Base-by-base conservation (phyloP, 2,888 invertebrate genomes). In the Crematogaster levior region DNA sequence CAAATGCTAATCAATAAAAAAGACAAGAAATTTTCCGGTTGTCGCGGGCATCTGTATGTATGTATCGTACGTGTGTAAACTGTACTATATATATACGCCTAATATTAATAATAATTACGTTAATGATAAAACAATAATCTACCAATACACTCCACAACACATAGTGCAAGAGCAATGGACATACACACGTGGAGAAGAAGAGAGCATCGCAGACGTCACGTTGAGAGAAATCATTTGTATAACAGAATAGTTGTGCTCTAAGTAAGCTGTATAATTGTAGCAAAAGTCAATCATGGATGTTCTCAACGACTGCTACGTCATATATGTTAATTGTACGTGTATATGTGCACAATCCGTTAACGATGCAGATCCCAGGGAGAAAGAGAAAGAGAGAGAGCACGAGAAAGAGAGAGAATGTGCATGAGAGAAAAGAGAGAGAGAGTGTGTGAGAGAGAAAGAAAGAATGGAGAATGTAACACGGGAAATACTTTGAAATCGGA, bases 41-140 rank as follows among this genome's bases (percentile, higher is more conserved):
- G 70, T 61, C 82, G 82, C 79, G 84, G 82, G 74, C 70, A 48
- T 89, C 91, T 93, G 93, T 93, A 93, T 92, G 93, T 93, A 92
- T 93, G 93, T 93, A 93, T 87, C 92, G 93, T 93, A 93, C 82
- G 92, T 93, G 92, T 92, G 92, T 92, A 93, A 86, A 92, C 91
- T 91, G 91, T 80, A 92, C 90, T 90, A 91, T 91, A 91, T 90
- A 85, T 92, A 80, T 91, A 93, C 89, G 92, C 93, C 92, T 93
- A 93, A 93, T 89, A 89, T 91, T 92, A 92, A 90, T 89, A 89
- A 89, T 89, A 90, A 91, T 86, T 90, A 89, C 87, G 85, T 88
- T 90, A 89, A 88, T 77, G 87, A 90, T 86, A 89, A 89, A 90
- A 91, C 87, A 90, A 91, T 89, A 88, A 91, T 89, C 88, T 88